Percentiles rank a stretch among this genome's conserved stretches.
These are phyloP conservation scores for Indicator maculatus DNA, from an alignment of 2,113 vertebrate genomes.

Conservation along the genomic window DNA sequence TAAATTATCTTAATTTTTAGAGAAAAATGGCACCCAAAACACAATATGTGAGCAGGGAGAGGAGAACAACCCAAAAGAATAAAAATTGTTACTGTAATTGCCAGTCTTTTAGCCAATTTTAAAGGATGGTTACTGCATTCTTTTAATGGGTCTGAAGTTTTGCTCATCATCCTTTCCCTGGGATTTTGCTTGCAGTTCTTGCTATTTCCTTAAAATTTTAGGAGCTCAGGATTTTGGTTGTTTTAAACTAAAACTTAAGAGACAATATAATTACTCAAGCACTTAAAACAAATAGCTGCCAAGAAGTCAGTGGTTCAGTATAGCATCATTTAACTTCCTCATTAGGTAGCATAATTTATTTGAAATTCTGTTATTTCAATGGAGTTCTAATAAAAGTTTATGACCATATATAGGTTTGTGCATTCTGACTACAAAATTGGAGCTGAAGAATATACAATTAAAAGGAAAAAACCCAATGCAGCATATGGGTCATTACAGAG, in stretches of 20 bases:
- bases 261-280: constrained; percentile 16
- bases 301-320: constrained; percentile 1
- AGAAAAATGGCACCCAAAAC: neutral
- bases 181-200: neutral
- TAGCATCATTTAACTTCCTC: constrained; percentile 33
- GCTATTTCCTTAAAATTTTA: neutral
- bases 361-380: constrained; percentile 38
- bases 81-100: neutral
- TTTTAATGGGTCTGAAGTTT: neutral
- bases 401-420: neutral
- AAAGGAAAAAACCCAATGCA: neutral
- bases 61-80: neutral
- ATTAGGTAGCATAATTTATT: constrained; percentile 52
- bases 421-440: neutral
- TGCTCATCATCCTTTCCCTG: neutral
- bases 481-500: neutral
- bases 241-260: constrained; percentile 10
- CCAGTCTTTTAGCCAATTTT: neutral
- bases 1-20: neutral
- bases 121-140: neutral
- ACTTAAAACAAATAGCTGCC: constrained; percentile 37
- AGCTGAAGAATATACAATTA: neutral
- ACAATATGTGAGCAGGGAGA: neutral
- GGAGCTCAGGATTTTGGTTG: neutral
- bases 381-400: constrained; percentile 45